A percentile compares a stretch with the other conserved stretches of the same genome.
Evolutionary conservation across 2,888 invertebrate species (phyloP).

Genomic region (Lypha dubia): DNA sequence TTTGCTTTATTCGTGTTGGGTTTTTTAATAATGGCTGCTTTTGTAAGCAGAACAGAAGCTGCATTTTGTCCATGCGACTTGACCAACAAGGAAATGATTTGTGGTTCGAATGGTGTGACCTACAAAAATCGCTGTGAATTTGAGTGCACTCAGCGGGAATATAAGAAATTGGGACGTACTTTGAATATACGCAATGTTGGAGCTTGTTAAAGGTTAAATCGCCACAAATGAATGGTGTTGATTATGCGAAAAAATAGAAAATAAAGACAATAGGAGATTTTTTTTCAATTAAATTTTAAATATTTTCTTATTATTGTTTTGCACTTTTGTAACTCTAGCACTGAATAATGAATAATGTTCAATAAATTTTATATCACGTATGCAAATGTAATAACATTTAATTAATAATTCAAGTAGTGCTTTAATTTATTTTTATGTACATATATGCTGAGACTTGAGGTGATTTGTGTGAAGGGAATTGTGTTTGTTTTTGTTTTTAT

Average conservation of each 20-base stretch:
- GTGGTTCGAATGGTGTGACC: constrained; percentile 94
- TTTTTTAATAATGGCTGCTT: constrained; percentile 65
- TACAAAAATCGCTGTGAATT: constrained; percentile 98
- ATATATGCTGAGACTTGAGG: constrained; percentile 2
- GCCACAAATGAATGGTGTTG: not conserved
- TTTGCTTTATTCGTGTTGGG: constrained; percentile 73
- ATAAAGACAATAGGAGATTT: not conserved
- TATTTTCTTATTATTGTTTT: not conserved
- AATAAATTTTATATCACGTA: not conserved
- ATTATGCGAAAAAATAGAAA: not conserved
- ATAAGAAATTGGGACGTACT: constrained; percentile 77
- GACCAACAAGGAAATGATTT: constrained; percentile 92
- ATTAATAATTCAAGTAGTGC: constrained; percentile 44
- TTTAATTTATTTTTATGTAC: too few species aligned
- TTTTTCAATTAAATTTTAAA: constrained; percentile 22
- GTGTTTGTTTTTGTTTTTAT: not conserved
- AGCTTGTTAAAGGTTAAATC: constrained; percentile 73
- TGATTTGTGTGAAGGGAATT: too few species aligned
- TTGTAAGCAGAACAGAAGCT: constrained; percentile 75
- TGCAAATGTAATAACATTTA: constrained; percentile 10
- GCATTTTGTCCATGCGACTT: constrained; percentile 91
- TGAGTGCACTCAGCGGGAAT: constrained; percentile 88
- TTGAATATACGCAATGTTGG: constrained; percentile 76
- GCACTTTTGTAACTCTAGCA: not conserved
- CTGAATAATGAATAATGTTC: not conserved